Evolutionary conservation across 2,113 vertebrate species (phyloP).

Genomic region (Bufo gargarizans): DNA sequence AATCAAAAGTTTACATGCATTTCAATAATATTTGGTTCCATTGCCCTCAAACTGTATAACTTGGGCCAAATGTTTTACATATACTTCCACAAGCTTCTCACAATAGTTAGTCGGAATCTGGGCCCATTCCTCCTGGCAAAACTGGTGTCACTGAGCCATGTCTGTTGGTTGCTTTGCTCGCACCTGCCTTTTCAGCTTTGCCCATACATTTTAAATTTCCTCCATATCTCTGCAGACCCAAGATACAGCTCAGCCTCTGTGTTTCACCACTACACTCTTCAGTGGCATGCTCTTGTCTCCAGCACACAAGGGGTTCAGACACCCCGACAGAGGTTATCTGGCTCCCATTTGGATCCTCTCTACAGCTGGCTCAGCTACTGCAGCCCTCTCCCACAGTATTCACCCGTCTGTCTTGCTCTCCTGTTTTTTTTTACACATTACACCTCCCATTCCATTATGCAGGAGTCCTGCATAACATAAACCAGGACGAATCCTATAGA

Average conservation of each 20-base stretch:
- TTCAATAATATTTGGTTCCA: too few relatives aligned
- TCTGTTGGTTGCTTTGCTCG: too few relatives aligned
- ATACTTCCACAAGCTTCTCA: too few relatives aligned
- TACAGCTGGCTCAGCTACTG: slow-evolving; percentile 47
- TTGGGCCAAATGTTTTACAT: too few relatives aligned
- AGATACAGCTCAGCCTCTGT: slow-evolving; percentile 70
- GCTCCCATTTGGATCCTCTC: slow-evolving; percentile 48
- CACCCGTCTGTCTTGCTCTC: slow-evolving; percentile 54
- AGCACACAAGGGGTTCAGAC: slow-evolving; percentile 48
- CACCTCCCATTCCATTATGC: slow-evolving; percentile 26
- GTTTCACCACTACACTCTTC: slow-evolving; percentile 16
- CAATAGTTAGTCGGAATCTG: too few relatives aligned
- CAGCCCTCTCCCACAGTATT: slow-evolving; percentile 51
- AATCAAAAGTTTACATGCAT: too few relatives aligned
- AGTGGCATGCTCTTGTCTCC: slow-evolving; percentile 45
- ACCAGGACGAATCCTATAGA: too few relatives aligned
- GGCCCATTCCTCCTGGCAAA: too few relatives aligned
- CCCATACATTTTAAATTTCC: slow-evolving; percentile 51
- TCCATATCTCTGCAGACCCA: slow-evolving; percentile 73
- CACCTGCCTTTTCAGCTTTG: too few relatives aligned
- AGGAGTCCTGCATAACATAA: slow-evolving; percentile 47
- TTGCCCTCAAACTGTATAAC: too few relatives aligned
- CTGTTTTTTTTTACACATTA: slow-evolving; percentile 52
- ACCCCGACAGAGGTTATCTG: slow-evolving; percentile 58
- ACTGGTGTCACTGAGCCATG: too few relatives aligned